Percentiles rank a stretch among this genome's conserved stretches.
These are phyloP conservation scores for Morone chrysops DNA, from an alignment of 2,113 vertebrate species.

Conservation along the genomic window DNA sequence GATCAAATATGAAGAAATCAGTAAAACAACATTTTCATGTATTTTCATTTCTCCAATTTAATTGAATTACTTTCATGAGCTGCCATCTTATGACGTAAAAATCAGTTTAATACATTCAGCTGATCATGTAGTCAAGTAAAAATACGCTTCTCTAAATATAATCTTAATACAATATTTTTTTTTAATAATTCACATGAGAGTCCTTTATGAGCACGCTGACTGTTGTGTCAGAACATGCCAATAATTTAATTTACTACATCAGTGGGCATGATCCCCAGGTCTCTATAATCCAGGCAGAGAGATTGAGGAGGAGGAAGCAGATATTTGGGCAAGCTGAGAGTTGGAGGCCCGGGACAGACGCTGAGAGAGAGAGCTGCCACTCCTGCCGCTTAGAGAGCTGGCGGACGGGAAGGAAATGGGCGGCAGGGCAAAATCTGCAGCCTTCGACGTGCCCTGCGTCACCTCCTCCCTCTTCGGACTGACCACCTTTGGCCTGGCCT, in stretches of 20 bases:
- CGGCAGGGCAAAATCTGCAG: constrained; percentile 76
- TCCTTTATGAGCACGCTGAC: background rate
- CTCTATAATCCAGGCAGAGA: constrained; percentile 37
- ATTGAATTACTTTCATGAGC: background rate
- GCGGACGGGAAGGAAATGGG: constrained; percentile 64
- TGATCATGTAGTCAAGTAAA: background rate
- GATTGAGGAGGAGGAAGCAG: constrained; percentile 25
- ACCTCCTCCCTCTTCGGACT: background rate
- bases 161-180: background rate
- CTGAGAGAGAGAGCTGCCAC: background rate
- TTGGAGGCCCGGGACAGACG: constrained; percentile 3
- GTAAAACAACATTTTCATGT: background rate
- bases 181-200: background rate
- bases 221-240: background rate
- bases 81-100: background rate
- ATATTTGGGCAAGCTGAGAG: constrained; percentile 14
- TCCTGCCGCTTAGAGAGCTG: constrained; percentile 24
- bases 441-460: constrained; percentile 48
- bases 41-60: background rate
- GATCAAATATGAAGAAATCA: background rate
- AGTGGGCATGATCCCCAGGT: background rate
- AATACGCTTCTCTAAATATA: too few species aligned
- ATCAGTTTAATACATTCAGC: background rate
- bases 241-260: background rate
- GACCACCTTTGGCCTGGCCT: background rate